Base-by-base conservation (phyloP, 1,140 invertebrate genomes). In the Trichogramma pretiosum region DNA sequence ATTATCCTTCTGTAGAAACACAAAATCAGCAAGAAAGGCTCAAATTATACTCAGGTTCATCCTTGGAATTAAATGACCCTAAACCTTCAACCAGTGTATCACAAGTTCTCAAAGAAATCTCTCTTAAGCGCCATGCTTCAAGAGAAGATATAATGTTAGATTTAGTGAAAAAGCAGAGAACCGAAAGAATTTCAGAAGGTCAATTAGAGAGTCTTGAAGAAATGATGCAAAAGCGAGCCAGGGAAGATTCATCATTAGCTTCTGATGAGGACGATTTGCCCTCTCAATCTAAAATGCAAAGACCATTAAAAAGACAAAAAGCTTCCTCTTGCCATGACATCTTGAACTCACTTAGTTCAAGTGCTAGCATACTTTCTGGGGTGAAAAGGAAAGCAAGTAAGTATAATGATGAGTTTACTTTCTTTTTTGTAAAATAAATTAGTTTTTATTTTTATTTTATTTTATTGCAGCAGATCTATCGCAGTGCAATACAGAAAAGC, bases 321-420 rank as follows among this genome's bases (percentile, higher is more conserved):
- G 61, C 61, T 16, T 67, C 61, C 8, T 72, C 69, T n/a, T 71
- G 67, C 49, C 66, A 68, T 30, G 70, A 70, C 48, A 65, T 73
- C 19, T 49, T 71, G 19, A 68, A 67, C 24, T 73, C 68, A 0
- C 52, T 73, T 22, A 70, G 64, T 52, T 73, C 68, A 4, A 73
- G 68, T 32, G 58, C 57, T 10, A 53, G 63, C 17, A 57, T 66
- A 5, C 47, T 52, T 26, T 53, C 63, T n/a, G 70, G 70, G 0
- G 56, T 63, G 4, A 71, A 73, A 52, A 58, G 70, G 50, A 73
- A 73, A 66, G 68, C 68, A 19, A 58, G 65, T 66, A 55, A 56
- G 55, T 58, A 48, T 39, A 45, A 22, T 38, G 11, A 35, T 48
- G 26, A 44, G 23, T 9, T 5, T 24, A 14, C 37, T 21, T 21